A percentile compares a stretch with the other conserved stretches of the same genome.
These are phyloP conservation scores for Junonia oenone DNA, from an alignment of 2,888 invertebrate genomes.

Conservation along the genomic window DNA sequence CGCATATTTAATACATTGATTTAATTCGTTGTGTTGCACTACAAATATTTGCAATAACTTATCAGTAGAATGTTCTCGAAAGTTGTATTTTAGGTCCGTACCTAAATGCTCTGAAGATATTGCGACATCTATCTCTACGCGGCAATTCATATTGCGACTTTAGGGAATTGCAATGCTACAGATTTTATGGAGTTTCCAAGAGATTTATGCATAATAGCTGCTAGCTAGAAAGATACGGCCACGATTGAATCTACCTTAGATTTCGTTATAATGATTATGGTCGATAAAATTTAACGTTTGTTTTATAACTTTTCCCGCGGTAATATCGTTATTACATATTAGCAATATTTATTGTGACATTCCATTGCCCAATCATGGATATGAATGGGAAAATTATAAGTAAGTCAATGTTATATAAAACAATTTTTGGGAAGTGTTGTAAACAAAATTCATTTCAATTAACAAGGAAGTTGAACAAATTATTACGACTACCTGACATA, in stretches of 20 bases:
- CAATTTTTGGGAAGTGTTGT: too few species aligned
- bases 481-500: not conserved
- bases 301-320: not conserved
- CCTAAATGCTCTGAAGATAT: slow-evolving; percentile 13
- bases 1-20: slow-evolving; percentile 22
- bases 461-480: too few species aligned
- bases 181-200: slow-evolving; percentile 5
- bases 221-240: not conserved
- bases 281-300: not conserved
- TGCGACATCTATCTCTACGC: slow-evolving; percentile 17
- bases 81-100: slow-evolving; percentile 25
- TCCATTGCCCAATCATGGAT: not conserved
- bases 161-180: slow-evolving; percentile 6
- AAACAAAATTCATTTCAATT: too few species aligned
- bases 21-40: slow-evolving; percentile 19
- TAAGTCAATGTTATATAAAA: too few species aligned
- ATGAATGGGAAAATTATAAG: too few species aligned
- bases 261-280: not conserved
- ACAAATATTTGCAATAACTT: slow-evolving; percentile 25
- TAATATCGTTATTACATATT: not conserved
- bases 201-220: not conserved
- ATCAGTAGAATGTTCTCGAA: slow-evolving; percentile 17
- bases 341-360: not conserved
- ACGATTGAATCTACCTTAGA: not conserved
- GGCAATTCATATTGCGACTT: slow-evolving; percentile 4